Base-by-base conservation (phyloP, 1,140 invertebrate genomes). In the Atopsyche davidsoni region DNA sequence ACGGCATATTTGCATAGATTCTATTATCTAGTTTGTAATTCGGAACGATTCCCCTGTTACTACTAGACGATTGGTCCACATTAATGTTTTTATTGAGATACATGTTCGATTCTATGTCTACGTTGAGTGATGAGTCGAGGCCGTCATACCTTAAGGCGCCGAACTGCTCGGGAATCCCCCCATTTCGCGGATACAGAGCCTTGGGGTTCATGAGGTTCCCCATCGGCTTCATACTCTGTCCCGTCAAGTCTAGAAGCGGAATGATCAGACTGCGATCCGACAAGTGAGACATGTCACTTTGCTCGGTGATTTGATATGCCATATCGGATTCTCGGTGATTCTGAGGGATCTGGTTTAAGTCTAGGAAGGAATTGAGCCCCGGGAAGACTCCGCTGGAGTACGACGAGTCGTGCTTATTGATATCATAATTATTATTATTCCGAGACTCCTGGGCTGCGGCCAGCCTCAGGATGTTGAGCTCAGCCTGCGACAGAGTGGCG, bases 361-460 rank as follows among this genome's bases (percentile, higher is more conserved):
- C 41, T 4, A 43, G 16, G 31, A 28, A 52, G 7, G 10, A 24
- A 21, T 39, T 48, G 18, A 31, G 19, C 22, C 48, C 45, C 4
- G 22, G 16, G 10, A 28, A 44, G 13, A 50, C 17, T 10, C 32
- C 16, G 14, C 19, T 18, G 4, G 10, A 13, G 22, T 48, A 51
- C 3, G 35, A 22, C 19, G 51, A 42, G 28, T 40, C 50, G 10
- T 55, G 45, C 11, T 32, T 42, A 13, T 47, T 47, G 6, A 13
- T 17, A 18, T 45, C 46, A 28, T 42, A 53, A 16, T 39, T 28
- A 18, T 14, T 45, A 28, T 48, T 53, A 34, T 53, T 53, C 10
- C 41, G 66, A 1, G 70, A 63, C 10, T 72, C 68, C 52, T 74
- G 68, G 58, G 72, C 69, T 14, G 71, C 67, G 1, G 71, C 71